These are phyloP conservation scores for Drosophila pectinifera DNA, from an alignment of 1,140 invertebrate species.

Conservation along the genomic window DNA sequence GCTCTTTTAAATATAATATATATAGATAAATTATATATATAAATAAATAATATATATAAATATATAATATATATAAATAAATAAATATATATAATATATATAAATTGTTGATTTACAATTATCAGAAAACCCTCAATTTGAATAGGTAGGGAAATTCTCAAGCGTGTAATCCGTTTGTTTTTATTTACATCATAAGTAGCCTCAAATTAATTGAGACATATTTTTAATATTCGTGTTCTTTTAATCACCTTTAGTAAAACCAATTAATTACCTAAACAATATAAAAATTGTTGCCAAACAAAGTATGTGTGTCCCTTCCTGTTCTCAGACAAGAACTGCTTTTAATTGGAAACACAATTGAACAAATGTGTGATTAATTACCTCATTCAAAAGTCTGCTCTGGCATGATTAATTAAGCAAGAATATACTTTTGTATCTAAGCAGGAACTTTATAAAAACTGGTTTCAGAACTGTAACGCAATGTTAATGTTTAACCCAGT, in stretches of 20 bases:
- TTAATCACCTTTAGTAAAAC: background rate
- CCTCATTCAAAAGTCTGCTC: conserved; percentile 3
- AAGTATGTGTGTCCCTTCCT: conserved; percentile 5
- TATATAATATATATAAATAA: no score
- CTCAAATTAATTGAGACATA: background rate
- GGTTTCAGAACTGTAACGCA: conserved; percentile 16
- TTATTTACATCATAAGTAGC: no score
- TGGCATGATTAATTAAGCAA: conserved; percentile 33
- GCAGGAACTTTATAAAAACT: conserved; percentile 37
- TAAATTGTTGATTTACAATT: no score
- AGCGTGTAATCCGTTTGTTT: no score
- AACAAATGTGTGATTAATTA: conserved; percentile 14
- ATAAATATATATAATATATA: no score
- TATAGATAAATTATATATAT: no score
- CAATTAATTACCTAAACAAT: background rate
- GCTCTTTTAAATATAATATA: no score
- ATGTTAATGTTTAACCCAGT: conserved; percentile 30
- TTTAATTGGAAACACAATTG: background rate
- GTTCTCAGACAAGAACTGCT: background rate
- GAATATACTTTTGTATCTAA: conserved; percentile 22
- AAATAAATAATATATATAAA: no score
- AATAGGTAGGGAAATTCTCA: no score
- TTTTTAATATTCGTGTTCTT: background rate
- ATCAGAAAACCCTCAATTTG: no score
- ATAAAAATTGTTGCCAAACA: background rate